Evolutionary conservation across 2,888 invertebrate species (phyloP), one percentile per base, ranked within the genome.

Genomic region (Pegoplata infirma): DNA sequence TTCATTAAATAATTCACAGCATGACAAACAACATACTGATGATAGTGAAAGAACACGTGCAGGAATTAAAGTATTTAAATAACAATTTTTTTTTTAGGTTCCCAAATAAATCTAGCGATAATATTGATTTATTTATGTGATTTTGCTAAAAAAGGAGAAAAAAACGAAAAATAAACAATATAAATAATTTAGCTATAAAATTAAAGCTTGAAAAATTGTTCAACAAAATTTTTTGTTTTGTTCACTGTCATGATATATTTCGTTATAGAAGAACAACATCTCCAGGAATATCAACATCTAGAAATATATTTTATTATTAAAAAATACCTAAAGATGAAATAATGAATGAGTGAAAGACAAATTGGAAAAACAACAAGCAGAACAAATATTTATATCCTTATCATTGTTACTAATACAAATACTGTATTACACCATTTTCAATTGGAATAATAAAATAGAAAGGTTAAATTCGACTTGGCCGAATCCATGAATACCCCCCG

Each of bases 191-290:
- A 5, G 28, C 28, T 28, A 28, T 28, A 1, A n/a, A n/a, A n/a
- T n/a, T n/a, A n/a, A n/a, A n/a, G n/a, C n/a, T n/a, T n/a, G n/a
- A n/a, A n/a, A n/a, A n/a, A n/a, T n/a, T n/a, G n/a, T n/a, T n/a
- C n/a, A n/a, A n/a, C n/a, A n/a, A n/a, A n/a, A 32, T 6, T 46
- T 46, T 56, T 56, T 36, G 55, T 36, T 25, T 25, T 25, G n/a
- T 25, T 25, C 6, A 6, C 25, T 25, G 3, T 25, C 25, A 5
- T 25, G n/a, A n/a, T n/a, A n/a, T n/a, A 5, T 6, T 25, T 25
- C 25, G 25, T 25, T 25, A 3, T 25, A 25, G 6, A 6, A 25
- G 6, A 25, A 25, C 5, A 25, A 25, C 25, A 25, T 25, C 25
- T n/a, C 25, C 6, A 25, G 25, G 6, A 25, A 25, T 25, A 25